phyloP scores from a whole-genome alignment of 1,140 invertebrate genomes.

The Bilobella aurantiaca region DNA sequence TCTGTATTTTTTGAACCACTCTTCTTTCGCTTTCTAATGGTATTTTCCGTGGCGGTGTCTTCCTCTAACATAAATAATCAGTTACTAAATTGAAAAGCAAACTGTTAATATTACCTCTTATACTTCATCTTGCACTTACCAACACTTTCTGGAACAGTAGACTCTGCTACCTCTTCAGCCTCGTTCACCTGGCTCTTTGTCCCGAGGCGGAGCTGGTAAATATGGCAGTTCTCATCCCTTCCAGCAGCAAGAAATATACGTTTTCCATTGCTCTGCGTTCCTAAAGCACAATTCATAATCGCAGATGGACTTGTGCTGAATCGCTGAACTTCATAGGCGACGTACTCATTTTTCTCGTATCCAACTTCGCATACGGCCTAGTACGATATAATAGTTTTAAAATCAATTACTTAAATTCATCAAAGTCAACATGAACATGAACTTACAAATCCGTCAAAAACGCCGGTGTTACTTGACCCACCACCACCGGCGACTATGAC shows the following conservation, averaged over 20 bases:
- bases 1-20: neutral
- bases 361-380: slow-evolving; percentile 74
- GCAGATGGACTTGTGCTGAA: slow-evolving; percentile 79
- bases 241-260: slow-evolving; percentile 72
- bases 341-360: slow-evolving; percentile 64
- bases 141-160: no score
- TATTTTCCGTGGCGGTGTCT: no score
- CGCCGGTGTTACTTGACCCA: slow-evolving; percentile 85
- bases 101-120: no score
- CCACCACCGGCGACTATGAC: slow-evolving; percentile 90
- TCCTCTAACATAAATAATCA: neutral
- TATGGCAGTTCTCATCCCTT: slow-evolving; percentile 80
- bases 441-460: slow-evolving; percentile 78
- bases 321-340: slow-evolving; percentile 72
- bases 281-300: slow-evolving; percentile 74
- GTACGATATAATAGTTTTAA: no score
- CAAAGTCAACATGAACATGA: neutral
- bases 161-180: neutral
- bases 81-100: neutral
- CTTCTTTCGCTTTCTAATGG: neutral
- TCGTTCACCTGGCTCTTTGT: slow-evolving; percentile 43
- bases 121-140: no score
- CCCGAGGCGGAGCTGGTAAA: slow-evolving; percentile 56
- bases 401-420: slow-evolving; percentile 11
- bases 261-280: slow-evolving; percentile 45